Percentiles rank a stretch among this genome's conserved stretches.
phyloP scores from a whole-genome alignment of 2,888 invertebrate genomes.

The Prosopocoilus inquinatus region DNA sequence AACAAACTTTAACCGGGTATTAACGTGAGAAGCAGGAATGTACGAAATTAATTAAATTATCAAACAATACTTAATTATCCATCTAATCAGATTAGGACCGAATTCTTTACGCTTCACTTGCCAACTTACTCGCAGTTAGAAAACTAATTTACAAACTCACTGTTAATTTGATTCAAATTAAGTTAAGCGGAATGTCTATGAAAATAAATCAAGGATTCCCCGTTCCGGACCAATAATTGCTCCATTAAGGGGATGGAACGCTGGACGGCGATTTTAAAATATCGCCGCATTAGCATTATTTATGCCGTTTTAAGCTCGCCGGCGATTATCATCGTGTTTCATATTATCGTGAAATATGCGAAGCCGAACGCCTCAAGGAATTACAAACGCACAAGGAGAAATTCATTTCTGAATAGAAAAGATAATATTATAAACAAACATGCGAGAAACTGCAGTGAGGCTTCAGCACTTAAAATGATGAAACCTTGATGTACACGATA shows the following conservation, averaged over 20 bases:
- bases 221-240: slow-evolving; percentile 18
- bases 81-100: slow-evolving; percentile 45
- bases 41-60: slow-evolving; percentile 32
- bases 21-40: neutral
- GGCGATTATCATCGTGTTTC: too few species aligned
- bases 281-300: too few species aligned
- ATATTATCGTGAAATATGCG: too few species aligned
- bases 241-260: slow-evolving; percentile 14
- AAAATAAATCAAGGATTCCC: slow-evolving; percentile 34
- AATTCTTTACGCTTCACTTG: slow-evolving; percentile 44
- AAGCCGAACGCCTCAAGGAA: too few species aligned
- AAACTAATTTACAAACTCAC: slow-evolving; percentile 48
- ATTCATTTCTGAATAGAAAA: too few species aligned
- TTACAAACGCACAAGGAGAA: too few species aligned
- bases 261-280: neutral
- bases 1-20: too few species aligned
- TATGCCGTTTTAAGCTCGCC: too few species aligned
- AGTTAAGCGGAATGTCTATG: slow-evolving; percentile 41
- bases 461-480: too few species aligned
- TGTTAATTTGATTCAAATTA: slow-evolving; percentile 48
- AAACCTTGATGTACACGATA: too few species aligned
- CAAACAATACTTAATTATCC: slow-evolving; percentile 49
- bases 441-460: too few species aligned
- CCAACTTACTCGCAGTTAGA: slow-evolving; percentile 34
- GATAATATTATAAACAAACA: too few species aligned